Conservation (phyloP, 2,888 invertebrate species). For the Glyphotaelius pellucidus region DNA sequence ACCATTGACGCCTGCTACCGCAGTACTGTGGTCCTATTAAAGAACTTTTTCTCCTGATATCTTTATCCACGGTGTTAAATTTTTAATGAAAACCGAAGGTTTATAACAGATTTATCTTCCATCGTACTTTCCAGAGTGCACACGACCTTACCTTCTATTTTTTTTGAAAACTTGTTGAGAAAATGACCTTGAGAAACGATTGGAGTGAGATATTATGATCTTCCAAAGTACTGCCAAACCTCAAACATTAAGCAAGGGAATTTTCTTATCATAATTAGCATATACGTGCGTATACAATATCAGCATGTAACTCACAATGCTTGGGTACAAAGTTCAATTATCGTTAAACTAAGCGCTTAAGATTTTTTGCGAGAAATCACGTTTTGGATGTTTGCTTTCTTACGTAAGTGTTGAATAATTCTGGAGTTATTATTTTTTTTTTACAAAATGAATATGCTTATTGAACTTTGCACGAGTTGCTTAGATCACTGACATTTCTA, state of each 20-base stretch:
- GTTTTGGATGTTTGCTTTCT: background rate
- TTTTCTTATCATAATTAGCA: background rate
- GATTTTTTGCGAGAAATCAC: background rate
- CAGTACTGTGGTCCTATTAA: background rate
- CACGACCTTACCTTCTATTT: background rate
- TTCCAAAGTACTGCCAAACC: background rate
- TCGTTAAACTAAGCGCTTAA: background rate
- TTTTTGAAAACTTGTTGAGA: background rate
- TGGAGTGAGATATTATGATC: background rate
- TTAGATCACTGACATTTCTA: background rate
- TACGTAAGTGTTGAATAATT: background rate
- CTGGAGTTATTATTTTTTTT: background rate
- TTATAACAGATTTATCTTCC: background rate
- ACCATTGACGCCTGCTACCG: background rate
- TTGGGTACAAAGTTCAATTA: background rate
- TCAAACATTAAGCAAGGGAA: background rate
- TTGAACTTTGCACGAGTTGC: background rate
- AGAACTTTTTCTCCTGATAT: background rate
- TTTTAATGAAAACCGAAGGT: background rate
- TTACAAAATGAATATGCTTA: background rate
- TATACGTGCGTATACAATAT: background rate
- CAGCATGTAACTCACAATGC: background rate
- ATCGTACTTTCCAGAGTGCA: background rate
- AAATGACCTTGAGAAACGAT: background rate
- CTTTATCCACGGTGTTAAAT: background rate